phyloP scores from a whole-genome alignment of 2,888 invertebrate genomes.

The Rhagonycha fulva region DNA sequence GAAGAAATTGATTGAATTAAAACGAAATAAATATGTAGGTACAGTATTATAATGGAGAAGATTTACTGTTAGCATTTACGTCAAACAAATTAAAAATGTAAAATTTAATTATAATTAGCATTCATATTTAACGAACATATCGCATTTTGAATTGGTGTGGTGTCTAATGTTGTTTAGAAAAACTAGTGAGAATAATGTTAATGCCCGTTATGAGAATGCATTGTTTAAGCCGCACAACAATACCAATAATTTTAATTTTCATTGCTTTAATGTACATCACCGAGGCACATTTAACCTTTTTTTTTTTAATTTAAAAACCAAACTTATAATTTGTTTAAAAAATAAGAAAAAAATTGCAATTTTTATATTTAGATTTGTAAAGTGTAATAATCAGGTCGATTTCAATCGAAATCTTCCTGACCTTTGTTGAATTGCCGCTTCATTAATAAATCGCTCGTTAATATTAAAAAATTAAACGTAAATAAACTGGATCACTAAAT shows the following conservation, averaged over 20 bases:
- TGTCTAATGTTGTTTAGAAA: neutral
- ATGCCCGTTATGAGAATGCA: neutral
- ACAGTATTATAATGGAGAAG: neutral
- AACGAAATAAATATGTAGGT: neutral
- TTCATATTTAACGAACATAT: neutral
- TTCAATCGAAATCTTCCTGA: conserved; percentile 18
- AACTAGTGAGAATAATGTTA: neutral
- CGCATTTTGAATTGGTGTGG: neutral
- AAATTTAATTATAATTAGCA: neutral
- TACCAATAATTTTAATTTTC: neutral
- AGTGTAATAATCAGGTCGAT: conserved; percentile 12
- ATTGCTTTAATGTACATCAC: neutral
- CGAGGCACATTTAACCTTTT: neutral
- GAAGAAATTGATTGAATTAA: neutral
- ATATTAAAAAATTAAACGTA: conserved; percentile 18
- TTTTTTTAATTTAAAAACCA: neutral
- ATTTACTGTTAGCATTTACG: neutral
- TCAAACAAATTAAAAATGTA: neutral
- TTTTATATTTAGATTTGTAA: conserved; percentile 22
- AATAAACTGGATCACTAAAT: conserved; percentile 3
- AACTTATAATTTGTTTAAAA: neutral
- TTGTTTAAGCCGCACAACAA: neutral
- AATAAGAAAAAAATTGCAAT: conserved; percentile 19
- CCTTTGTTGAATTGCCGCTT: conserved; percentile 19
- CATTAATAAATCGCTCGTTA: conserved; percentile 22